Evolutionary conservation across 2,888 invertebrate genomes (phyloP).

Genomic region (Syrphus vitripennis): DNA sequence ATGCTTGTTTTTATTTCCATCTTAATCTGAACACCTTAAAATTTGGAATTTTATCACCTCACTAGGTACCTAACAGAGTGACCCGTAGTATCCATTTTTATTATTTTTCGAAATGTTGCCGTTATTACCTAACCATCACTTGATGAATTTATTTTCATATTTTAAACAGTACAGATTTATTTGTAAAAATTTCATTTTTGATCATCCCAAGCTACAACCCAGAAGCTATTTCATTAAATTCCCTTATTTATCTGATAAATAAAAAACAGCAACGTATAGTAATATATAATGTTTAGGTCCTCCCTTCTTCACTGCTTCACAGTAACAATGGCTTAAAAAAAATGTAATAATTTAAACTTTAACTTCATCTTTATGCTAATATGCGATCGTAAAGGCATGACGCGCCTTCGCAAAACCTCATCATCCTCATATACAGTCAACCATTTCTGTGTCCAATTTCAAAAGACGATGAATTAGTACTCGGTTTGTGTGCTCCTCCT

Average conservation of each 20-base stretch:
- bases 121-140: too few relatives aligned
- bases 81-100: too few relatives aligned
- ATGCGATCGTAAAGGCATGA: conserved; percentile 14
- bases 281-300: not conserved
- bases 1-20: too few relatives aligned
- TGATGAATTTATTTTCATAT: too few relatives aligned
- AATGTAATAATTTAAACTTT: not conserved
- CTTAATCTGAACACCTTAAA: too few relatives aligned
- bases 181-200: not conserved
- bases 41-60: too few relatives aligned
- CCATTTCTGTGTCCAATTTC: conserved; percentile 44
- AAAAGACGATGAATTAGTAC: conserved; percentile 55
- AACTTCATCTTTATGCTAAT: conserved; percentile 17
- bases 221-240: not conserved
- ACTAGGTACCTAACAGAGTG: too few relatives aligned
- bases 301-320: not conserved
- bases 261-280: not conserved
- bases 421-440: conserved; percentile 39
- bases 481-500: conserved; percentile 48
- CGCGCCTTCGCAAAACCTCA: conserved; percentile 1
- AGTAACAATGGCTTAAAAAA: not conserved
- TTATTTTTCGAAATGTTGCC: too few relatives aligned
- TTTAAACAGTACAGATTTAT: too few relatives aligned
- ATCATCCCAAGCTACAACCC: not conserved
- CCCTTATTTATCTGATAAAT: not conserved